Base-by-base conservation (phyloP, 2,888 invertebrate species). In the Dusona sp. region DNA sequence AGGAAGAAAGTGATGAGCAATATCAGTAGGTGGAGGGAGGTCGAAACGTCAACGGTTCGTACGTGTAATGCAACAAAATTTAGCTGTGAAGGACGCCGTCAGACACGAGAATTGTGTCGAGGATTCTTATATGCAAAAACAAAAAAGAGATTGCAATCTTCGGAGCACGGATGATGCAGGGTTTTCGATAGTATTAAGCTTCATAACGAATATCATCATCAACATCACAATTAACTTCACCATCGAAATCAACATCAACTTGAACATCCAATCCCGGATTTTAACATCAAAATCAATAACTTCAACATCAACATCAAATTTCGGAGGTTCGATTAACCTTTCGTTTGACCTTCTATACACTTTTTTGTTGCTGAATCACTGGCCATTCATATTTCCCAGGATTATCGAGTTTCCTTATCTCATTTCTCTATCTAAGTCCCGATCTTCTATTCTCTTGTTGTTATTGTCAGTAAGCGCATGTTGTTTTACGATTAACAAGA, bases 21-120 rank as follows among this genome's bases (percentile, higher is more conserved):
- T 57, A 29, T n/a, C 80, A 86, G 86, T 82, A 81, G 67, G 73
- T 70, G 77, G 81, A 78, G 81, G 79, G 87, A 81, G 29, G 64
- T n/a, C 65, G 9, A 11, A 67, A 38, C 65, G 65, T 67, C 65
- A 36, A 77, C 78, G 81, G 25, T 68, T 77, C 85, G 79, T 84
- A 90, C 90, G 91, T 91, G 90, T 89, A 90, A 86, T 86, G 92
- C 90, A 91, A 89, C 72, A 89, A 89, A 91, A 91, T 87, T 81
- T 64, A 42, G 29, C 67, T 74, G 65, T 38, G 91, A 92, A 92
- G 92, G 90, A 90, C 92, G 92, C 90, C 90, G 88, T 88, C 87
- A 85, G 90, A 84, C 89, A 89, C 89, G 88, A 92, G 29, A 61
- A 92, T 92, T 90, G 91, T 92, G 92, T 92, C 91, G 92, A 93